Evolutionary conservation across 2,113 vertebrate genomes (phyloP).

Genomic region (Dunckerocampus dactyliophorus): DNA sequence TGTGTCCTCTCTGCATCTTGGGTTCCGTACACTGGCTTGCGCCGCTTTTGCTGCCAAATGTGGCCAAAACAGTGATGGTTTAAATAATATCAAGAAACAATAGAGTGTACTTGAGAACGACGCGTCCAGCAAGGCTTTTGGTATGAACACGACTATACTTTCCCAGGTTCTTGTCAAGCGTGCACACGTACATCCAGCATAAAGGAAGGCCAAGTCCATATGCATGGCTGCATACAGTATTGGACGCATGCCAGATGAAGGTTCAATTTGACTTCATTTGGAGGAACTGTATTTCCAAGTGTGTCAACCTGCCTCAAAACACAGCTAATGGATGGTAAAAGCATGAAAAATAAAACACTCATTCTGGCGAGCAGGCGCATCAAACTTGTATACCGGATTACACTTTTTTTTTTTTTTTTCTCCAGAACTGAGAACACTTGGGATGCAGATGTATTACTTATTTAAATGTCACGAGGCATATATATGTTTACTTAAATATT

Average conservation of each 20-base stretch:
- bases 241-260: constrained; percentile 38
- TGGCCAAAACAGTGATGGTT: not conserved
- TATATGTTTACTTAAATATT: constrained; percentile 76
- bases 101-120: not conserved
- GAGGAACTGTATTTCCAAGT: constrained; percentile 51
- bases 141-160: constrained; percentile 9
- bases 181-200: not conserved
- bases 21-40: too few species aligned
- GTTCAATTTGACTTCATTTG: constrained; percentile 54
- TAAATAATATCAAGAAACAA: not conserved
- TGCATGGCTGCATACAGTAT: constrained; percentile 32
- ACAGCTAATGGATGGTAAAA: constrained; percentile 63
- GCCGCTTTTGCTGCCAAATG: not conserved
- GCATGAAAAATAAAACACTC: constrained; percentile 64
- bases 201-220: constrained; percentile 14
- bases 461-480: constrained; percentile 70
- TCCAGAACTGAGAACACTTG: constrained; percentile 56
- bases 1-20: too few species aligned
- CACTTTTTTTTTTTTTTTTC: constrained; percentile 44
- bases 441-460: constrained; percentile 67
- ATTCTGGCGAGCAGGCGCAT: constrained; percentile 53
- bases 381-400: constrained; percentile 61
- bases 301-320: constrained; percentile 58
- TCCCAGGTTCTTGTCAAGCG: constrained; percentile 17
- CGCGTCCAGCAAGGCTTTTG: constrained; percentile 5